Evolutionary conservation across 1,140 invertebrate species (phyloP), one percentile per base, ranked within the genome.

Genomic region (Pseudomyrmex pallidus): DNA sequence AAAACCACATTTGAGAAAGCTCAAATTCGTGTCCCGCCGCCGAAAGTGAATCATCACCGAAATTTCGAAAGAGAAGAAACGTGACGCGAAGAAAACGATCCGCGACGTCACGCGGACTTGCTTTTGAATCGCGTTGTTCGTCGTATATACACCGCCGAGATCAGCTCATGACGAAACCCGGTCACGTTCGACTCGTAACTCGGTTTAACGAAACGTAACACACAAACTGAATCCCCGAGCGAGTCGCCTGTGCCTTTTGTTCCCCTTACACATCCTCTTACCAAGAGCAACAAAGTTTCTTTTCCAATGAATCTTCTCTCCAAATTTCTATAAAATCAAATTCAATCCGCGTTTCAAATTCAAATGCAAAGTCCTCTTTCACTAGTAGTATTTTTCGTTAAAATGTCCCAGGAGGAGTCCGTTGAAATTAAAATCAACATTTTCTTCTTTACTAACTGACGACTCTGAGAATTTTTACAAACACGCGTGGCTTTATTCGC

Each of bases 161-260:
- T 83, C 67, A 68, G 62, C 90, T 87, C 86, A 90, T 85, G 84
- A 84, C 63, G 68, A 64, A 91, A 74, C 83, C 91, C 25, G 77
- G 91, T 92, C 92, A 92, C 91, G 92, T 92, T 63, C 85, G 64
- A 85, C 89, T 92, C 88, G 89, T 92, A 92, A 92, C 91, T 91
- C 90, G 91, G 89, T 90, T 89, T 89, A 92, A 90, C 91, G 91
- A 92, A 92, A 92, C 90, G 89, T 90, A 92, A 92, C 90, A 73
- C 84, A 91, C 88, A 91, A 91, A 90, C 86, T 85, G 86, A 92
- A 92, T 91, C 88, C 88, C 87, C 85, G 86, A 90, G 82, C 85
- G 83, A 56, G 63, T n/a, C 48, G 64, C 20, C 64, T 13, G 62
- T 25, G 25, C 25, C 52, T 35, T 78, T 78, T 78, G 74, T 78